These are phyloP conservation scores for Myiozetetes cayanensis DNA, from an alignment of 2,113 vertebrate genomes.

Conservation along the genomic window DNA sequence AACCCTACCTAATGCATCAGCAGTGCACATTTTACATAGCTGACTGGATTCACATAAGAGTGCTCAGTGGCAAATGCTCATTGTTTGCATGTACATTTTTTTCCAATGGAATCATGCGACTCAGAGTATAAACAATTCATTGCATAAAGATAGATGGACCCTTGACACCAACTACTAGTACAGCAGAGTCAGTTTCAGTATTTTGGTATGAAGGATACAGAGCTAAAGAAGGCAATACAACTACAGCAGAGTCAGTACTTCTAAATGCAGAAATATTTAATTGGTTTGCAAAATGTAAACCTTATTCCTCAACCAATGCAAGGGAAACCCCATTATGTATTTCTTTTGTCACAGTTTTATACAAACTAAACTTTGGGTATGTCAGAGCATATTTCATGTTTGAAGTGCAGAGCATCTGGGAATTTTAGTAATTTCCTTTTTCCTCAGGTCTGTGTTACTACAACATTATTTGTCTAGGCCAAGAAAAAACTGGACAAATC, in stretches of 20 bases:
- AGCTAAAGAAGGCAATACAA: background rate
- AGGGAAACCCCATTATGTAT: background rate
- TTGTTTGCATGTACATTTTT: background rate
- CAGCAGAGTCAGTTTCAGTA: background rate
- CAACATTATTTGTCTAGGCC: background rate
- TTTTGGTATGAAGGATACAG: background rate
- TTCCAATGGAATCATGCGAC: background rate
- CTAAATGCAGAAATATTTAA: background rate
- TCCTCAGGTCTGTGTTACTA: background rate
- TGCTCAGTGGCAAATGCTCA: background rate
- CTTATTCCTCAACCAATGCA: background rate
- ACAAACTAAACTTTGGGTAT: background rate
- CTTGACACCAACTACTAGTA: background rate
- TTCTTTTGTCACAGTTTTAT: background rate
- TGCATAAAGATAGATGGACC: background rate
- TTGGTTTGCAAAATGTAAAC: background rate
- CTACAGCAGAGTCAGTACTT: background rate
- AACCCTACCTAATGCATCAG: background rate
- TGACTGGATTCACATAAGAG: accelerated
- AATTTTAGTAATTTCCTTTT: background rate
- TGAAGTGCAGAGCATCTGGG: background rate
- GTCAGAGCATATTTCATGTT: background rate
- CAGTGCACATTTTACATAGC: background rate
- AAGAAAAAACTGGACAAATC: background rate
- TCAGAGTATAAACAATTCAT: background rate